Evolutionary conservation across 2,888 invertebrate genomes (phyloP), one percentile per base, ranked within the genome.

Genomic region (Drosophila emarginata): DNA sequence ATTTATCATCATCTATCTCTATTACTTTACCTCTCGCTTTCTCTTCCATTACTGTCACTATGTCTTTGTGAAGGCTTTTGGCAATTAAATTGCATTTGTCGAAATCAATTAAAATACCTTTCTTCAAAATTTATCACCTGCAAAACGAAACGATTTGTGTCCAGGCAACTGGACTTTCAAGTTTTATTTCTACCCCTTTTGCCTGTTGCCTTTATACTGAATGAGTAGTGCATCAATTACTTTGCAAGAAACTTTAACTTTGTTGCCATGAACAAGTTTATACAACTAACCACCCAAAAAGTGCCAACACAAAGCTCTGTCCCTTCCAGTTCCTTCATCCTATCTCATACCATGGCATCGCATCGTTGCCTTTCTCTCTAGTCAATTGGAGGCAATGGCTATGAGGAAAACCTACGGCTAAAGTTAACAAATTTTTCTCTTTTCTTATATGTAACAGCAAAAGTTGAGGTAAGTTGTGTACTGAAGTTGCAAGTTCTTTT

Each of bases 391-490:
- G 45, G 45, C 45, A 45, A 45, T 45, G 45, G 45, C 45, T 21
- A 45, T 11, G 12, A 45, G 45, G 56, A 50, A 23, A 45, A 40
- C 40, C 23, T 39, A 15, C 36, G 81, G 66, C 64, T 60, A 63
- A 79, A 87, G 87, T 84, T 87, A 82, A 84, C 87, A 84, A 84
- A 76, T 78, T 86, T 76, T 76, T 80, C 59, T 26, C 15, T 4
- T n/a, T 5, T 39, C 32, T 37, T 32, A 37, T 32, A 32, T 32
- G 59, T 77, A 72, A 66, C 73, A 67, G 67, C 76, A 75, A 65
- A 81, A 87, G 86, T 87, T 82, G 64, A 79, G 82, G 75, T 85
- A 85, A 87, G 68, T 82, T 85, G 87, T 76, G 87, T 72, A 68
- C 85, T 65, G 76, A 87, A 87, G 80, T 68, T 84, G 67, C 71